Percentiles rank a stretch among this genome's conserved stretches.
phyloP scores from a whole-genome alignment of 2,888 invertebrate genomes.

The Psylliodes chrysocephalus region DNA sequence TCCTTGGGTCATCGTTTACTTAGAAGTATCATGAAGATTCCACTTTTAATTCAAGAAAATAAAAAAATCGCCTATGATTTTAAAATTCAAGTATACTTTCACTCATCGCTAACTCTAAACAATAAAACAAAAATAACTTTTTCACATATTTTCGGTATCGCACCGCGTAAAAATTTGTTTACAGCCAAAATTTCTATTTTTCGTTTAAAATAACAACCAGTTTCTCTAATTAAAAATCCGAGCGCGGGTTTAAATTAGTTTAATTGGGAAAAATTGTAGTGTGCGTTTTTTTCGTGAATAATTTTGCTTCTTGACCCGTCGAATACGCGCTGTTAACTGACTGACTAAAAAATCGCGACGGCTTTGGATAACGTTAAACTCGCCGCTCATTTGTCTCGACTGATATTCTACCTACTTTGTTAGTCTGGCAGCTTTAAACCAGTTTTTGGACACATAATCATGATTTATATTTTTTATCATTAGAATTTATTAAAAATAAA shows the following conservation, averaged over 20 bases:
- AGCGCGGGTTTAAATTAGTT: background rate
- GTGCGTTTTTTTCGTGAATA: background rate
- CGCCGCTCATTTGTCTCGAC: constrained; percentile 7
- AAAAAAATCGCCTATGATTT: background rate
- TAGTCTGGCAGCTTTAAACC: background rate
- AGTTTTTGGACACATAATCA: too few relatives aligned
- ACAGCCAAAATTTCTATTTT: background rate
- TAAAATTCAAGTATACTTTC: constrained; percentile 12
- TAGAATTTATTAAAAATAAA: too few relatives aligned
- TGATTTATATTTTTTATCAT: too few relatives aligned
- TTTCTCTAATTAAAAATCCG: background rate
- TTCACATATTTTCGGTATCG: background rate
- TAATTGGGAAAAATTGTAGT: background rate
- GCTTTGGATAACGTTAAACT: constrained; percentile 13
- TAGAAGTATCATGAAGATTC: constrained; percentile 2
- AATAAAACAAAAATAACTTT: constrained; percentile 12
- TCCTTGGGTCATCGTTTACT: constrained; percentile 4
- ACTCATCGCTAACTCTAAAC: background rate
- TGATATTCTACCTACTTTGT: background rate
- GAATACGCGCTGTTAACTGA: constrained; percentile 2
- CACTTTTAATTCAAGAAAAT: constrained; percentile 1
- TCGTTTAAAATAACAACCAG: too few relatives aligned
- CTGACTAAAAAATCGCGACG: constrained; percentile 18
- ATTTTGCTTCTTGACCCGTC: background rate
- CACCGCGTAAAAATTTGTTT: background rate